Evolutionary conservation across 2,113 vertebrate species (phyloP).

Genomic region (Melanocharis versteri): DNA sequence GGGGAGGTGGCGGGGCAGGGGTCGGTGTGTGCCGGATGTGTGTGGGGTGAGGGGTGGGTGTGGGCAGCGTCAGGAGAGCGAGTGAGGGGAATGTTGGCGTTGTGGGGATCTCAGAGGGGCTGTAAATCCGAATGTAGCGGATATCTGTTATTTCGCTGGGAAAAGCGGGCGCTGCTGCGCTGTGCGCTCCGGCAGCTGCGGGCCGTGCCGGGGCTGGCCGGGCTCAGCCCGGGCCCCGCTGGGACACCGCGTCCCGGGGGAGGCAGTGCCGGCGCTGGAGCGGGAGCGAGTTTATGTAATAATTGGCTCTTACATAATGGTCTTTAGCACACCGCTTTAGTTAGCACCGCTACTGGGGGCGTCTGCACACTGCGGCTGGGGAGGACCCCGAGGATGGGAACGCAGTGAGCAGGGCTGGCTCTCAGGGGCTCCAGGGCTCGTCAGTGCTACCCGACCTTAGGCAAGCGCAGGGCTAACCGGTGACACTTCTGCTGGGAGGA

Average conservation of each 20-base stretch:
- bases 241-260: not conserved
- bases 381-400: not conserved
- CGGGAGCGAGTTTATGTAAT: not conserved
- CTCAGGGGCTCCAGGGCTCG: not conserved
- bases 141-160: fast-evolving
- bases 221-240: not conserved
- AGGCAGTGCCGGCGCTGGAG: not conserved
- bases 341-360: not conserved
- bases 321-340: not conserved
- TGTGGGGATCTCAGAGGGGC: not conserved
- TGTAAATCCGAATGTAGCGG: not conserved
- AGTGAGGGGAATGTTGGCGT: not conserved
- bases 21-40: not conserved
- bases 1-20: not conserved
- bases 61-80: not conserved
- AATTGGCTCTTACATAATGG: not conserved
- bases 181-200: not conserved
- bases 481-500: not conserved
- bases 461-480: not conserved
- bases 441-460: not conserved
- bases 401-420: not conserved
- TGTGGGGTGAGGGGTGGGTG: not conserved
- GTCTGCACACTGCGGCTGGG: not conserved
- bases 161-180: not conserved
- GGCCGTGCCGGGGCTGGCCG: not conserved